Evolutionary conservation across 30 jellyfish, hydroid and myxozoan species (phyloP).

Genomic region (Sanderia malayensis): DNA sequence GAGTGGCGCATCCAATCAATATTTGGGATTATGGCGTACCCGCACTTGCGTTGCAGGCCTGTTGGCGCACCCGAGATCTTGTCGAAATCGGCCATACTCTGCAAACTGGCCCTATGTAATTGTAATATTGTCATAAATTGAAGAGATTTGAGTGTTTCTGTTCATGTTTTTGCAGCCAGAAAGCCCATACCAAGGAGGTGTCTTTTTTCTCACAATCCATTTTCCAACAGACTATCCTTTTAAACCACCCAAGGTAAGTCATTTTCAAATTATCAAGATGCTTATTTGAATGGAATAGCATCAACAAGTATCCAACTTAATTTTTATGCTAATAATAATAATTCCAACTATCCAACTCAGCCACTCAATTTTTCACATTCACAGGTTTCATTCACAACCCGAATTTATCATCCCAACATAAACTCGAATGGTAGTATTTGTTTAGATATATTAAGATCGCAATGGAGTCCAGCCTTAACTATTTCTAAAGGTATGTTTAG

Average conservation of each 20-base stretch:
- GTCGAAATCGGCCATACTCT: no score
- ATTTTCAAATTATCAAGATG: no score
- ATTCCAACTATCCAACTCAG: background rate
- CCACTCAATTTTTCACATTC: conserved; percentile 5
- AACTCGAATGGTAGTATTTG: conserved; percentile 91
- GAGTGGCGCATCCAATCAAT: no score
- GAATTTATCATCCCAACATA: conserved; percentile 95
- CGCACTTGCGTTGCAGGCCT: no score
- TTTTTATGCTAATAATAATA: no score
- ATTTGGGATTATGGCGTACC: no score
- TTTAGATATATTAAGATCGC: conserved; percentile 82
- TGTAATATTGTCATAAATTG: no score
- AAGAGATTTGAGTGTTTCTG: no score
- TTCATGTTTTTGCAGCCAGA: conserved; percentile 72
- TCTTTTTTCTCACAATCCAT: conserved; percentile 87
- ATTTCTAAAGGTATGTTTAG: conserved; percentile 89
- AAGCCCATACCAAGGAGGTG: conserved; percentile 97
- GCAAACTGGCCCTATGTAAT: no score
- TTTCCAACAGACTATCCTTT: conserved; percentile 99
- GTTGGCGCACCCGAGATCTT: no score
- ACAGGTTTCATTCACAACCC: conserved; percentile 89
- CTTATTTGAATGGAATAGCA: no score
- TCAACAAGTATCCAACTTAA: no score
- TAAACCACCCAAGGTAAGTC: conserved; percentile 98
- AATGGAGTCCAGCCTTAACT: conserved; percentile 99